A percentile compares a stretch with the other conserved stretches of the same genome.
Conservation (phyloP, 1,140 invertebrate genomes). For the Papilio glaucus region DNA sequence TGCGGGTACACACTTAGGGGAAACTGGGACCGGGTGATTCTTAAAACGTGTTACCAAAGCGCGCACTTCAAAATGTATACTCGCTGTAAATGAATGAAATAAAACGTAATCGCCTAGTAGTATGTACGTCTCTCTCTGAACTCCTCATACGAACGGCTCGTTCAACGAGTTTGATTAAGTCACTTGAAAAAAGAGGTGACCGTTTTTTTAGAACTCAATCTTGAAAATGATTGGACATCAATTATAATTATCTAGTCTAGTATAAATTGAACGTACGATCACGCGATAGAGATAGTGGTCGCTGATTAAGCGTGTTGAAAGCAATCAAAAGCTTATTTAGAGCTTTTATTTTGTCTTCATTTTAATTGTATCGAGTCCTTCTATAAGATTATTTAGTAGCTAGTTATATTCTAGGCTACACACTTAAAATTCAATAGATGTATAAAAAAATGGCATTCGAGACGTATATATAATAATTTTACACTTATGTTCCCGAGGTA, state of each 20-base stretch:
- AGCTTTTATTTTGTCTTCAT: background rate
- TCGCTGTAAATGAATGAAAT: too few species aligned
- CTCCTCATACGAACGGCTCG: background rate
- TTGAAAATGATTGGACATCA: background rate
- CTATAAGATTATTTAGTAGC: background rate
- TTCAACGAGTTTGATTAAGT: background rate
- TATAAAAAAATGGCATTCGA: too few species aligned
- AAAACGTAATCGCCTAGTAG: background rate
- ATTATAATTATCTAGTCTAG: too few species aligned
- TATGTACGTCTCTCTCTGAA: background rate
- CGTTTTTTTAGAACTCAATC: background rate
- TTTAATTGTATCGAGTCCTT: background rate
- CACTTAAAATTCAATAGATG: too few species aligned
- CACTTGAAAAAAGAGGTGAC: background rate
- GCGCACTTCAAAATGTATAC: too few species aligned
- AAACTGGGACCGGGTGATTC: background rate
- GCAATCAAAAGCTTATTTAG: background rate
- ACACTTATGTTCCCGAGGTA: too few species aligned
- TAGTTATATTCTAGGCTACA: too few species aligned
- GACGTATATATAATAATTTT: too few species aligned
- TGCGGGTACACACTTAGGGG: background rate
- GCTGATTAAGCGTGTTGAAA: background rate
- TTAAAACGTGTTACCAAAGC: too few species aligned
- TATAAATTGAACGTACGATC: too few species aligned
- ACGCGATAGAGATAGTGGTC: background rate